Percentiles rank a stretch among this genome's conserved stretches.
These are phyloP conservation scores for Chaunax sp. DNA, from an alignment of 2,797 vertebrate species.

Conservation along the genomic window DNA sequence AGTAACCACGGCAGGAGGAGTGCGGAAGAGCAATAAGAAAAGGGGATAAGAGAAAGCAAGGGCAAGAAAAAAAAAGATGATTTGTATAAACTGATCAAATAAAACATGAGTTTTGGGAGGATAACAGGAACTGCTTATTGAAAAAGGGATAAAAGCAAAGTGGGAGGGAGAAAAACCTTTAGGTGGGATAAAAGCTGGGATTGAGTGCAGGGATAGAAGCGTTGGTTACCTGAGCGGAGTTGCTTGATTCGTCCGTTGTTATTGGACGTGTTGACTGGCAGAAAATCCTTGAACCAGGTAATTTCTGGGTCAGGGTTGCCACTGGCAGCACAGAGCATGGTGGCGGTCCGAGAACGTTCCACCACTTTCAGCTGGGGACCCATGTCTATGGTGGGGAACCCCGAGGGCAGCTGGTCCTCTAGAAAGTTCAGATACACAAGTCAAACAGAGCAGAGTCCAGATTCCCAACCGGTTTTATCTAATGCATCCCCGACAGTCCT, in stretches of 20 bases:
- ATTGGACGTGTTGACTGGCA: slow-evolving; percentile 96
- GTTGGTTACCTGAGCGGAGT: slow-evolving; percentile 84
- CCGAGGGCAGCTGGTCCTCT: slow-evolving; percentile 97
- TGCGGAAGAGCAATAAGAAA: slow-evolving; percentile 49
- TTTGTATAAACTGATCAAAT: slow-evolving; percentile 16
- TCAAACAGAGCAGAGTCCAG: slow-evolving; percentile 17
- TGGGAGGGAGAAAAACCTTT: slow-evolving; percentile 14
- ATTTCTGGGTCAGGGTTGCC: slow-evolving; percentile 99
- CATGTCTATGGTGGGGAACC: slow-evolving; percentile 99
- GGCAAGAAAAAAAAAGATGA: slow-evolving; percentile 58
- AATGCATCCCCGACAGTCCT: too few relatives aligned
- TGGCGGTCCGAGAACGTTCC: slow-evolving; percentile 97
- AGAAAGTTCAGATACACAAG: slow-evolving; percentile 44
- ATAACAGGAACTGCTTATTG: slow-evolving; percentile 13
- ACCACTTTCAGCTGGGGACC: slow-evolving; percentile 99
- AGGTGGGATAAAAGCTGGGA: slow-evolving; percentile 52
- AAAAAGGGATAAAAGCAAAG: slow-evolving; percentile 47
- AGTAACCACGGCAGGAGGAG: slow-evolving; percentile 62
- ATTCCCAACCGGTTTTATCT: background rate
- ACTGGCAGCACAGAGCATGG: slow-evolving; percentile 98
- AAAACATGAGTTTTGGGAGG: slow-evolving; percentile 52
- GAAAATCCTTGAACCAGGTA: slow-evolving; percentile 99
- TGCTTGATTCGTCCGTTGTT: slow-evolving; percentile 98
- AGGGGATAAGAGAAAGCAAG: slow-evolving; percentile 46
- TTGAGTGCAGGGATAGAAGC: slow-evolving; percentile 22